Percentiles rank a stretch among this genome's conserved stretches.
These are phyloP conservation scores for Sarcophaga subvicina DNA, from an alignment of 2,888 invertebrate species.

Conservation along the genomic window DNA sequence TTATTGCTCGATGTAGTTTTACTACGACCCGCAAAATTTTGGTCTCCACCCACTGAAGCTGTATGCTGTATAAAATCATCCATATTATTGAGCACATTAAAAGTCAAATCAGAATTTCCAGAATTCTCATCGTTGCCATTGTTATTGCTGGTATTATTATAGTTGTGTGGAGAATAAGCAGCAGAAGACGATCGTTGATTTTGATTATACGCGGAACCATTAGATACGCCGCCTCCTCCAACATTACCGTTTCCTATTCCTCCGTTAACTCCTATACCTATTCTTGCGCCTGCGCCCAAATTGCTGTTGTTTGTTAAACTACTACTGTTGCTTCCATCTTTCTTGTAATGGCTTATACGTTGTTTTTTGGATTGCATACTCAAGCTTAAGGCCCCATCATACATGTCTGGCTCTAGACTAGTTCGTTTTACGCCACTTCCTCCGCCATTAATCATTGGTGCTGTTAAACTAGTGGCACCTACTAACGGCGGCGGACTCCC, in stretches of 20 bases:
- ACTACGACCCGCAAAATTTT: slow-evolving; percentile 52
- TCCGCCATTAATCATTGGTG: slow-evolving; percentile 79
- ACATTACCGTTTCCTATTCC: slow-evolving; percentile 32
- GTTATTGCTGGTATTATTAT: slow-evolving; percentile 65
- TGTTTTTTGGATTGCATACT: slow-evolving; percentile 86
- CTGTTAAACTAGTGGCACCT: slow-evolving; percentile 76
- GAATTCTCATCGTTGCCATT: slow-evolving; percentile 74
- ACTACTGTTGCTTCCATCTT: slow-evolving; percentile 78
- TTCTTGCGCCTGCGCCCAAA: slow-evolving; percentile 57
- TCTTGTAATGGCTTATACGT: slow-evolving; percentile 92
- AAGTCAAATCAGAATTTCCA: slow-evolving; percentile 77
- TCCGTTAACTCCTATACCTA: slow-evolving; percentile 43
- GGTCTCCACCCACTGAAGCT: slow-evolving; percentile 60
- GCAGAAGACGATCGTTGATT: slow-evolving; percentile 60
- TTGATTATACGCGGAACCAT: slow-evolving; percentile 45
- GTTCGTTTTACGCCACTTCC: slow-evolving; percentile 82
- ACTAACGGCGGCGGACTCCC: slow-evolving; percentile 87
- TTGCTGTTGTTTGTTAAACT: slow-evolving; percentile 52
- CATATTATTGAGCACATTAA: slow-evolving; percentile 78
- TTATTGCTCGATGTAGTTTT: slow-evolving; percentile 52
- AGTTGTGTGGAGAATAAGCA: slow-evolving; percentile 74
- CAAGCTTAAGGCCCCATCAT: slow-evolving; percentile 83
- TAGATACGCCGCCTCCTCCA: slow-evolving; percentile 26
- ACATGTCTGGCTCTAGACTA: slow-evolving; percentile 82
- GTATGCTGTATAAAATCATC: slow-evolving; percentile 77